Evolutionary conservation across 92 coral and sea anemone species (phyloP), one percentile per base, ranked within the genome.

Genomic region (Heliopora coerulea): DNA sequence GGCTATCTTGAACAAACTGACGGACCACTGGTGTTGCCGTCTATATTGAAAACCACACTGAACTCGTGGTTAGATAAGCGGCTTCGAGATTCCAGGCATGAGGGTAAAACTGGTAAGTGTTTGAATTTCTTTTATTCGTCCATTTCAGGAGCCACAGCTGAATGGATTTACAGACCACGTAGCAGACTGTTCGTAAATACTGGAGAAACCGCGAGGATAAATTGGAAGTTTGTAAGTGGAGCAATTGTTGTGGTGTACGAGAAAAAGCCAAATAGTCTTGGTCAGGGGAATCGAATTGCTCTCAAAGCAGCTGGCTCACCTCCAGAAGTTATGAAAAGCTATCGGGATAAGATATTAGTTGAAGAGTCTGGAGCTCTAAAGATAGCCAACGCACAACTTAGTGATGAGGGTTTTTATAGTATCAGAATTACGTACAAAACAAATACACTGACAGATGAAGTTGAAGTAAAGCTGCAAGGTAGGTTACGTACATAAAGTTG

Each of bases 201-300:
- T 18, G 77, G 77, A 31, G 77, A 70, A 54, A 70, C 77, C 8
- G 77, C 77, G 34, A 49, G 18, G 31, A 70, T 70, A 50, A 32
- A 70, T 19, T 70, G 77, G 77, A 70, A 33, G 54, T 70, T 70
- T 52, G 46, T 58, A n/a, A 18, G 42, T 14, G 77, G 77, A 24
- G 77, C 64, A 10, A 52, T 24, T 7, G 46, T 26, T 2, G 41
- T 70, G 8, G 35, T 49, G 2, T 70, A 70, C 23, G 58, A 70
- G 48, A 50, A 70, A 33, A 70, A 54, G 35, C 23, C 29, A 54
- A 24, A 13, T 18, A 33, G 40, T 17, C 8, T 5, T 7, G 62
- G 33, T 5, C 58, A 23, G 20, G 63, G 23, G 20, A 52, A 35
- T 26, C 35, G 39, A 24, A 54, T 70, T 30, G 77, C 77, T 6